Conservation (phyloP, 1,140 invertebrate genomes). For the Drosophila nigromelanica region DNA sequence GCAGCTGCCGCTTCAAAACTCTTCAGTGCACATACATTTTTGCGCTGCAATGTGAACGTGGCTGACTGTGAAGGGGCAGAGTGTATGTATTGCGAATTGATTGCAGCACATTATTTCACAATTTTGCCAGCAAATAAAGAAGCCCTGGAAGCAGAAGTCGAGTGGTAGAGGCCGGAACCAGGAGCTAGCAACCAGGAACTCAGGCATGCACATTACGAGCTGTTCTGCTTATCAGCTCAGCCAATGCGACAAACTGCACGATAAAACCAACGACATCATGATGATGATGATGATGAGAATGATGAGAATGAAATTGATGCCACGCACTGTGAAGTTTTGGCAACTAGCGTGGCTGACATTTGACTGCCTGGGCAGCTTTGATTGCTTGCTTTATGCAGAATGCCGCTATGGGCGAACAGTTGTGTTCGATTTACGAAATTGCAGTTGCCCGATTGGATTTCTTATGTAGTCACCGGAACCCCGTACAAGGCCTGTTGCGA, state of each 20-base stretch:
- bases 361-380: conserved; percentile 44
- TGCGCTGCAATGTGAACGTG: conserved; percentile 9
- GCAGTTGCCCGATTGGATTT: conserved; percentile 69
- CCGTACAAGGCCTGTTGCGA: not conserved
- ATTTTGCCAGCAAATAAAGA: conserved; percentile 79
- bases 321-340: conserved; percentile 5
- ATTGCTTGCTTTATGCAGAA: conserved; percentile 52
- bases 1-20: conserved; percentile 68
- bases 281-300: conserved; percentile 6
- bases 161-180: conserved; percentile 22
- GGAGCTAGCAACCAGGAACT: conserved; percentile 6
- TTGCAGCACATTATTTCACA: conserved; percentile 80
- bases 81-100: conserved; percentile 72
- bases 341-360: conserved; percentile 5
- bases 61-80: conserved; percentile 19
- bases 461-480: conserved; percentile 35
- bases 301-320: conserved; percentile 35
- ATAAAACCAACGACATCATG: conserved; percentile 41
- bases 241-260: conserved; percentile 58
- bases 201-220: conserved; percentile 44
- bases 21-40: conserved; percentile 69
- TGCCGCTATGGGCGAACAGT: conserved; percentile 36
- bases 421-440: conserved; percentile 68
- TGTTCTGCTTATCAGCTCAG: conserved; percentile 49
- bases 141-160: conserved; percentile 27